phyloP scores from a whole-genome alignment of 2,797 vertebrate species.

The Spondyliosoma cantharus region DNA sequence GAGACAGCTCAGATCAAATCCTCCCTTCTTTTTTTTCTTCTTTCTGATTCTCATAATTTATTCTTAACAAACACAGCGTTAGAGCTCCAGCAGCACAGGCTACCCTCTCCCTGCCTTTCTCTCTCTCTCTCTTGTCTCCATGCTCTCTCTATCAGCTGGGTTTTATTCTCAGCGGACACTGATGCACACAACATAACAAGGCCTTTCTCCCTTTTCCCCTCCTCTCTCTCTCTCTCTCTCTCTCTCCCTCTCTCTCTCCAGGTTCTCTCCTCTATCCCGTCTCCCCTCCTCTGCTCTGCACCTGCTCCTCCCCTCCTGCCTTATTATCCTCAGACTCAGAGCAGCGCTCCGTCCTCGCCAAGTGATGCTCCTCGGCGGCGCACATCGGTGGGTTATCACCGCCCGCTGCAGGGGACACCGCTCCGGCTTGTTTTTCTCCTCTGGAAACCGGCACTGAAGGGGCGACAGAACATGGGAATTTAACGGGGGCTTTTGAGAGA shows the following conservation, averaged over 20 bases:
- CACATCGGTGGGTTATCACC: conserved; percentile 26
- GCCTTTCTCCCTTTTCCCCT: background rate
- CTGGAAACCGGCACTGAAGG: conserved; percentile 15
- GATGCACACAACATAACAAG: conserved; percentile 58
- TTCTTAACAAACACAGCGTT: conserved; percentile 29
- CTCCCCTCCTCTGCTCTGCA: conserved; percentile 63
- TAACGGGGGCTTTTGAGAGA: conserved; percentile 49
- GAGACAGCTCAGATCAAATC: background rate
- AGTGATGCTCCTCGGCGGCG: conserved; percentile 70
- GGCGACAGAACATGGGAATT: conserved; percentile 45
- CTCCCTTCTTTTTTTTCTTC: background rate
- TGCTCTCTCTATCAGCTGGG: conserved; percentile 37
- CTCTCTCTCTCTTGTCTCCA: background rate
- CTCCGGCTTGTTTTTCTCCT: conserved; percentile 30
- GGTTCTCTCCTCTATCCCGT: conserved; percentile 47
- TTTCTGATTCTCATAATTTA: conserved; percentile 7
- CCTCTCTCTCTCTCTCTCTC: conserved; percentile 7
- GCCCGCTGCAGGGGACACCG: conserved; percentile 38
- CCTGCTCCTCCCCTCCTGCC: conserved; percentile 76
- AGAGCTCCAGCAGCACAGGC: background rate
- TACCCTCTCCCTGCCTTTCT: background rate
- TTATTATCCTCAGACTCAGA: conserved; percentile 65
- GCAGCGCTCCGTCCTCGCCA: conserved; percentile 61
- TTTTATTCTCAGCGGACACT: conserved; percentile 60
- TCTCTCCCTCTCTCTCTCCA: conserved; percentile 44